These are phyloP conservation scores for Campoplex capitator DNA, from an alignment of 2,888 invertebrate species.

Conservation along the genomic window DNA sequence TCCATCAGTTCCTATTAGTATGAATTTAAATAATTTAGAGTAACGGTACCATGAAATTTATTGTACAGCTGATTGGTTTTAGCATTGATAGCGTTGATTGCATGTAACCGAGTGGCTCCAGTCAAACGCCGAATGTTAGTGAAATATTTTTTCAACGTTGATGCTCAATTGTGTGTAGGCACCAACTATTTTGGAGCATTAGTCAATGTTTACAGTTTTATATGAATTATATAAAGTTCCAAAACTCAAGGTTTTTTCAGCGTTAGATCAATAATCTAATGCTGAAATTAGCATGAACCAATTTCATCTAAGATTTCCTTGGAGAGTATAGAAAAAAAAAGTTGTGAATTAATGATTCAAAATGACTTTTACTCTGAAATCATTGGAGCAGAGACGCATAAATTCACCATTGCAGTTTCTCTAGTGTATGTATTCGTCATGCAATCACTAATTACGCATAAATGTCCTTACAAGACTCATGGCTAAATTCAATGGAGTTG, in stretches of 20 bases:
- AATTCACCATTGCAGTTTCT: neutral
- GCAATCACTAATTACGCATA: neutral
- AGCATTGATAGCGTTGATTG: neutral
- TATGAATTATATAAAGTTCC: neutral
- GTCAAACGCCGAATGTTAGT: neutral
- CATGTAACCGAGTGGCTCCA: neutral
- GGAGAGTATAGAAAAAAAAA: neutral
- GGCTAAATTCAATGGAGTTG: constrained; percentile 1
- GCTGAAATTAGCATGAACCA: neutral
- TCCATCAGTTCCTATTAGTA: neutral
- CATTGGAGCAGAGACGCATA: neutral
- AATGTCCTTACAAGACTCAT: neutral
- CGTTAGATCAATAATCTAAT: neutral
- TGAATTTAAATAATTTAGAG: neutral
- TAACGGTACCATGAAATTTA: neutral
- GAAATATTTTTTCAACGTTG: neutral
- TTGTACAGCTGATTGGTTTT: neutral
- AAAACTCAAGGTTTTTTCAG: neutral
- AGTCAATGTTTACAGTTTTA: neutral
- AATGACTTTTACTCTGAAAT: neutral
- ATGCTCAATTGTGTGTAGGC: neutral
- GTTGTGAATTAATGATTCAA: neutral
- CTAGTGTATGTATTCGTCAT: neutral
- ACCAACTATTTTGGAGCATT: neutral
- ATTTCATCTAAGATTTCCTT: no score